These are phyloP conservation scores for Drosophila helvetica DNA, from an alignment of 2,888 invertebrate genomes.

Conservation along the genomic window DNA sequence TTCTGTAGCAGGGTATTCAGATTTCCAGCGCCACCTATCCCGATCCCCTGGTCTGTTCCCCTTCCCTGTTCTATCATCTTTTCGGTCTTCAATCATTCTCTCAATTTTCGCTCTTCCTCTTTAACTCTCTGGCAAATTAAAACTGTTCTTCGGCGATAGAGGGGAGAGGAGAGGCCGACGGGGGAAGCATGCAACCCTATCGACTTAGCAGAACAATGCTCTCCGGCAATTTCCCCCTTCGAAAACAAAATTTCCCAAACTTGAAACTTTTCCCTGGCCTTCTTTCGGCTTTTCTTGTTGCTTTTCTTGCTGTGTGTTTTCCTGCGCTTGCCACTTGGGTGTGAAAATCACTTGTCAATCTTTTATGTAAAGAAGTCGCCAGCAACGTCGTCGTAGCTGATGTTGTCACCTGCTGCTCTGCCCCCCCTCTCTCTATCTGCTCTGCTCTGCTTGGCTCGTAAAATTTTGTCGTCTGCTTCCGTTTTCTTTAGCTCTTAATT, in stretches of 20 bases:
- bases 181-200: constrained; percentile 20
- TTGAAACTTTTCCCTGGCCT: constrained; percentile 44
- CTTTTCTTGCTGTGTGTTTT: constrained; percentile 41
- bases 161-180: not conserved
- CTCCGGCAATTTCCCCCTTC: constrained; percentile 33
- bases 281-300: constrained; percentile 13
- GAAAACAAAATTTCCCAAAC: constrained; percentile 40
- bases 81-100: constrained; percentile 34
- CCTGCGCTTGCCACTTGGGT: constrained; percentile 61
- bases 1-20: not conserved
- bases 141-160: constrained; percentile 23
- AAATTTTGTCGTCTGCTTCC: constrained; percentile 74
- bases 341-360: constrained; percentile 79
- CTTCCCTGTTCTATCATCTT: not conserved
- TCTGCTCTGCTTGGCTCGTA: constrained; percentile 58
- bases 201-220: constrained; percentile 48
- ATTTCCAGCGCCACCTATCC: too few relatives aligned
- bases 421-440: constrained; percentile 27
- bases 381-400: constrained; percentile 29
- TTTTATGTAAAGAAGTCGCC: constrained; percentile 71
- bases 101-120: constrained; percentile 11
- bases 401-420: constrained; percentile 53
- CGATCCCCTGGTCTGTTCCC: too few relatives aligned
- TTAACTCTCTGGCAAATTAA: constrained; percentile 56
- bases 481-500: constrained; percentile 74